Percentiles rank a stretch among this genome's conserved stretches.
Conservation (phyloP, 2,888 invertebrate species). For the Apotomis betuletana region DNA sequence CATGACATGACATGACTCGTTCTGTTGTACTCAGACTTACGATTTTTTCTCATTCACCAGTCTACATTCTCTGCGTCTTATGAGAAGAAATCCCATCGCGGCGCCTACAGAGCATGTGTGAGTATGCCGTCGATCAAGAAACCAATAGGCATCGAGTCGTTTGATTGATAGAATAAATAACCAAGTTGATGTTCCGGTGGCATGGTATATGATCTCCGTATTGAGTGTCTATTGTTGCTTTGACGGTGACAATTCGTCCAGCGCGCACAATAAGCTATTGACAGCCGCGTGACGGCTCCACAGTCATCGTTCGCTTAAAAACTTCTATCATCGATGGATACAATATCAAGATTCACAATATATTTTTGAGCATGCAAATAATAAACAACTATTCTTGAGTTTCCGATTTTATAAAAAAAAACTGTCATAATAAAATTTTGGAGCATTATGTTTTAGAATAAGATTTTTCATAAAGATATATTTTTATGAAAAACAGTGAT, state of each 20-base stretch:
- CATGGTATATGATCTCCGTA: constrained; percentile 58
- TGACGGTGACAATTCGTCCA: constrained; percentile 62
- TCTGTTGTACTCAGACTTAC: too few species aligned
- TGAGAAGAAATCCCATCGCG: constrained; percentile 21
- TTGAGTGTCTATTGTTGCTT: constrained; percentile 61
- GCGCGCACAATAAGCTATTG: constrained; percentile 63
- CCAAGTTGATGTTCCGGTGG: constrained; percentile 50
- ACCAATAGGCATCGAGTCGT: constrained; percentile 20
- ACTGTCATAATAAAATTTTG: too few species aligned
- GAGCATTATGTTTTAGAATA: too few species aligned
- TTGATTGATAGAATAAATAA: constrained; percentile 47
- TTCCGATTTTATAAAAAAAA: too few species aligned
- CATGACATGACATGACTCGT: too few species aligned
- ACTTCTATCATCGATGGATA: not conserved
- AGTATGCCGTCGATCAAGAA: constrained; percentile 17
- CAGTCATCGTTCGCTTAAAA: constrained; percentile 12
- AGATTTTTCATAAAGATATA: too few species aligned
- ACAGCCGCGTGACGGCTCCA: constrained; percentile 52
- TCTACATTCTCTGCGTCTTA: too few species aligned
- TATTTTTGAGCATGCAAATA: not conserved
- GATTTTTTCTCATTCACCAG: too few species aligned
- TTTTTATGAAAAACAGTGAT: not conserved
- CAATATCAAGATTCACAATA: not conserved
- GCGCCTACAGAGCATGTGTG: constrained; percentile 1
- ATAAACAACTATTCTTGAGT: not conserved